Evolutionary conservation across 2,797 vertebrate genomes (phyloP).

Genomic region (Lepus townsendii): DNA sequence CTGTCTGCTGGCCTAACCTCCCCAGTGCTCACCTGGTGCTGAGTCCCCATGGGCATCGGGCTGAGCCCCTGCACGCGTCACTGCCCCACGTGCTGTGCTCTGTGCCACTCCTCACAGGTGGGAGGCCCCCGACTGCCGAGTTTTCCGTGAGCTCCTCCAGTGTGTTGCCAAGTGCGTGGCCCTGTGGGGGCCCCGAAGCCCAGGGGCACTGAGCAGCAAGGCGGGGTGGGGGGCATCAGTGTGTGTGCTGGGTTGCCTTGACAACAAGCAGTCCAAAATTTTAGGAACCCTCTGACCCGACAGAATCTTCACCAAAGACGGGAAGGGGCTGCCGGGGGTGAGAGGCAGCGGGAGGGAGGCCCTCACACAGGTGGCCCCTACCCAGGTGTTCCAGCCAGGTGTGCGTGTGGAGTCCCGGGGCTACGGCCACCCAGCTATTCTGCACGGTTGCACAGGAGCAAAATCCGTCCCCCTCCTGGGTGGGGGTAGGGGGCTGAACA

Average conservation of each 20-base stretch:
- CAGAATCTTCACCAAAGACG: not conserved
- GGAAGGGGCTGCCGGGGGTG: not conserved
- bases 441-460: not conserved
- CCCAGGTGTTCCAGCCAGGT: not conserved
- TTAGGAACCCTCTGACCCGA: not conserved
- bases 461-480: too few species aligned
- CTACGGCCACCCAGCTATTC: not conserved
- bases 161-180: not conserved
- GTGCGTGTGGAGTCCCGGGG: not conserved
- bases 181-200: not conserved
- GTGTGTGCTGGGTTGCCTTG: not conserved
- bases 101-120: not conserved
- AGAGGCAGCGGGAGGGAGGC: too few species aligned
- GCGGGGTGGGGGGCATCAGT: not conserved
- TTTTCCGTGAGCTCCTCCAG: not conserved
- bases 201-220: not conserved
- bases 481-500: not conserved
- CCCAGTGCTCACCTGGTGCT: not conserved
- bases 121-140: not conserved
- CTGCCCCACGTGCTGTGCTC: not conserved
- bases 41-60: not conserved
- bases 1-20: conserved; percentile 45
- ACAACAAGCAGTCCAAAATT: not conserved
- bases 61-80: not conserved
- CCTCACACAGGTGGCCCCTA: not conserved